These are phyloP conservation scores for Cryptophagus acutangulus DNA, from an alignment of 2,888 invertebrate genomes.

Conservation along the genomic window DNA sequence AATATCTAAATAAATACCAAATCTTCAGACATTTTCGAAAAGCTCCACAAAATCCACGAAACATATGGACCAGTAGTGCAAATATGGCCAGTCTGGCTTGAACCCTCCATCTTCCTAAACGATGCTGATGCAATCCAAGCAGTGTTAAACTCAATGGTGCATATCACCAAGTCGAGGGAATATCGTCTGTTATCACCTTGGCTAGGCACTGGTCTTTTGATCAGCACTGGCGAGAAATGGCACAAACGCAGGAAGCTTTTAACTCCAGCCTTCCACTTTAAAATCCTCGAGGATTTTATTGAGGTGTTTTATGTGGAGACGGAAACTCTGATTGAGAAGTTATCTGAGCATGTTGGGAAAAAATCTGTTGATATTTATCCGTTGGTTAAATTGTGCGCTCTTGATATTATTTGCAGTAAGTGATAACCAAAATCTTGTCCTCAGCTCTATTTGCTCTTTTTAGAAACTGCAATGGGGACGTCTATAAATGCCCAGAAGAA, in stretches of 20 bases:
- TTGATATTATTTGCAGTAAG: conserved; percentile 23
- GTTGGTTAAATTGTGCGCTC: conserved; percentile 13
- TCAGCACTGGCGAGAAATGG: conserved; percentile 47
- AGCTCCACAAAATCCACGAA: background rate
- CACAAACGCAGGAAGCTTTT: conserved; percentile 43
- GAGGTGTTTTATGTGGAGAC: conserved; percentile 40
- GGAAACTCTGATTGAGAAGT: conserved; percentile 21
- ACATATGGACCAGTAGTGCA: conserved; percentile 7
- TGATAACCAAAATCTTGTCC: background rate
- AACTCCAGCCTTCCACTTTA: conserved; percentile 48
- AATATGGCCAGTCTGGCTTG: background rate
- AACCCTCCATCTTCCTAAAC: background rate
- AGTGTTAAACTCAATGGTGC: conserved; percentile 11
- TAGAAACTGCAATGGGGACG: conserved; percentile 29
- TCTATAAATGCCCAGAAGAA: conserved; percentile 5
- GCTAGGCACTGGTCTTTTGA: conserved; percentile 43
- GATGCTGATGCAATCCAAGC: conserved; percentile 14
- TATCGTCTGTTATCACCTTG: conserved; percentile 40
- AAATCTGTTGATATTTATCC: too few species aligned
- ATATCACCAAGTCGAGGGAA: conserved; percentile 33
- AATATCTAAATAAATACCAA: too few species aligned
- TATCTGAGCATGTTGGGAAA: conserved; percentile 10
- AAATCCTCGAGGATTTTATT: conserved; percentile 41
- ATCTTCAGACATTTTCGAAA: background rate
- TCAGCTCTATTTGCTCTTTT: conserved; percentile 7